Evolutionary conservation across 2,888 invertebrate genomes (phyloP).

Genomic region (Chorisops tibialis): DNA sequence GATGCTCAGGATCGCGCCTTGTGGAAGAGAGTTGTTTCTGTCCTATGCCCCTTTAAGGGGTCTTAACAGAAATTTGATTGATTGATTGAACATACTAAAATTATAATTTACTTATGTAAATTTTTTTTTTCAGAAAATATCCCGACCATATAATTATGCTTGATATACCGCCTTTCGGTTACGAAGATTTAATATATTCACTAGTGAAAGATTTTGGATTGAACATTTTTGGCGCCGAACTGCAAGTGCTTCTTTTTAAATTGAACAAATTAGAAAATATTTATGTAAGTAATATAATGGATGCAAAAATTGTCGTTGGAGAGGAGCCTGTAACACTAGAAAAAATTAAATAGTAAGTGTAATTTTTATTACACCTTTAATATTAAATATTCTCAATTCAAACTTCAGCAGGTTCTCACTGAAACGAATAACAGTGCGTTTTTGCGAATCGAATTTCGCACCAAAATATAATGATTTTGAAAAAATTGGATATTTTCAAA

Average conservation of each 20-base stretch:
- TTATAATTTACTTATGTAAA: no score
- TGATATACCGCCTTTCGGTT: slow-evolving; percentile 7
- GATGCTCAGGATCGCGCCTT: no score
- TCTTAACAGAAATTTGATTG: no score
- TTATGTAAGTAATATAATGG: background rate
- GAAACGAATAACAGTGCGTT: slow-evolving; percentile 2
- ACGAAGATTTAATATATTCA: slow-evolving; percentile 9
- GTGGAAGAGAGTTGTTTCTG: no score
- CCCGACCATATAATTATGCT: slow-evolving; percentile 5
- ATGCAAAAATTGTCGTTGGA: slow-evolving; percentile 6
- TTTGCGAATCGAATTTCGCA: background rate
- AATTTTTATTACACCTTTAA: no score
- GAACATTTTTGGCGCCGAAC: background rate
- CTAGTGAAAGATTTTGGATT: background rate
- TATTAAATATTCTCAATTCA: no score
- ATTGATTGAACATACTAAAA: no score
- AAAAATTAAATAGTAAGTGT: slow-evolving; percentile 5
- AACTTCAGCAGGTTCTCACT: background rate
- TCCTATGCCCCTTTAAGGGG: no score
- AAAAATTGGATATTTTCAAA: background rate
- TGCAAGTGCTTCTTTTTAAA: background rate
- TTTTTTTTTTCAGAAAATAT: slow-evolving; percentile 5
- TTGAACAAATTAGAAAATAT: background rate
- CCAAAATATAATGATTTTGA: background rate
- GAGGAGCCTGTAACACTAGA: background rate